These are phyloP conservation scores for Busseola fusca DNA, from an alignment of 2,888 invertebrate genomes.

Conservation along the genomic window DNA sequence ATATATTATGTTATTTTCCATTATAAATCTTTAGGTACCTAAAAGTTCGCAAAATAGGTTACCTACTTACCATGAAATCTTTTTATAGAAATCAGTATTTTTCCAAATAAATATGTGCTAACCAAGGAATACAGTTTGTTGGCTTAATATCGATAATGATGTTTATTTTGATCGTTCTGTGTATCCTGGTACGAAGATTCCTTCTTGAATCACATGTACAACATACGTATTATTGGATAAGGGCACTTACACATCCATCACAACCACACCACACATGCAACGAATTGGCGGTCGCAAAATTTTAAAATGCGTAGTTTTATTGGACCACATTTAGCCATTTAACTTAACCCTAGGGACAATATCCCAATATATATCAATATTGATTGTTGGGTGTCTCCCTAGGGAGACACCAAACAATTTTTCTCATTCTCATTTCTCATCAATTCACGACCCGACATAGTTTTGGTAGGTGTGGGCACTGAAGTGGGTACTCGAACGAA, in stretches of 20 bases:
- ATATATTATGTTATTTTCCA: background rate
- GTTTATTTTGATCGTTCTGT: slow-evolving; percentile 30
- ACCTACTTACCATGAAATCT: background rate
- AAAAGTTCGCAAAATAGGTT: background rate
- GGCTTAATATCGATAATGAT: slow-evolving; percentile 23
- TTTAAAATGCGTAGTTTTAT: too few species aligned
- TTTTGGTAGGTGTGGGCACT: too few species aligned
- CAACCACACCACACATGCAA: background rate
- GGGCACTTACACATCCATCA: background rate
- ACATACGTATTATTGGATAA: slow-evolving; percentile 13
- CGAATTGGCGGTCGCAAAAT: too few species aligned
- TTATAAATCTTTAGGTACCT: background rate
- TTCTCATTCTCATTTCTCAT: too few species aligned
- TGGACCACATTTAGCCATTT: background rate
- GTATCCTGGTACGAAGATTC: slow-evolving; percentile 33
- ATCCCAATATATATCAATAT: too few species aligned
- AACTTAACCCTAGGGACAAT: background rate
- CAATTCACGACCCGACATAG: too few species aligned
- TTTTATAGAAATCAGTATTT: background rate
- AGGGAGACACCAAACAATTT: too few species aligned
- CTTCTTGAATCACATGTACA: slow-evolving; percentile 25
- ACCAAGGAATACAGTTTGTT: slow-evolving; percentile 3
- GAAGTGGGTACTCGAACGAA: too few species aligned
- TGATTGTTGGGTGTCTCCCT: too few species aligned
- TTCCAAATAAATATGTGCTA: background rate